Evolutionary conservation across 92 coral and sea anemone genomes (phyloP), one percentile per base, ranked within the genome.

Genomic region (Palythoa heliodiscus): DNA sequence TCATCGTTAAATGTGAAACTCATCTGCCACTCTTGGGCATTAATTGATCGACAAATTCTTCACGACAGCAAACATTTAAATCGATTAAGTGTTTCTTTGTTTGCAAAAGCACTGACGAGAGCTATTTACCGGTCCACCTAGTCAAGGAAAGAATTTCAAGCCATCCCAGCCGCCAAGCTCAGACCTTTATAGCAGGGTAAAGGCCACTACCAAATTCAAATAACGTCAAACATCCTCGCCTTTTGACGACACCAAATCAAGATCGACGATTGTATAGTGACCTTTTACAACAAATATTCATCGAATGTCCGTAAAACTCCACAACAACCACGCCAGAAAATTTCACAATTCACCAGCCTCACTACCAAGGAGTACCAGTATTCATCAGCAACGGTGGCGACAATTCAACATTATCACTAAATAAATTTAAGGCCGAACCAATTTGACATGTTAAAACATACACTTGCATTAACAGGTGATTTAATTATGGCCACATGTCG

Each of bases 1-100:
- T 1, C 58, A 40, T 73, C 57, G 54, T 19, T 55, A 63, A n/a
- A 82, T 68, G 73, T 82, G 15, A 10, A 37, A 7, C 64, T 60
- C 19, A 68, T 80, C 43, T 52, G 60, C 54, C 86, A 68, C 52
- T 43, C 76, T 15, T 66, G 74, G 57, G 4, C 74, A 12, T 68
- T 68, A 53, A 22, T 47, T 12, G 55, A 43, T 48, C 17, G 75
- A 25, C 61, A 38, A 35, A 68, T 64, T 43, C 73, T 68, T 2
- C 39, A 82, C 15, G 86, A 82, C n/a, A 82, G 13, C 17, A 82
- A 82, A 82, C 86, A 82, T 16, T 24, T 82, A 64, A 82, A 82
- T 50, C 35, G 73, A n/a, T 66, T 47, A 35, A 77, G 39, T 40
- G 86, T 82, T 73, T 38, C 58, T 19, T 19, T 43, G 23, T 82